These are phyloP conservation scores for Drosophila glabriapex DNA, from an alignment of 2,888 invertebrate genomes.

Conservation along the genomic window DNA sequence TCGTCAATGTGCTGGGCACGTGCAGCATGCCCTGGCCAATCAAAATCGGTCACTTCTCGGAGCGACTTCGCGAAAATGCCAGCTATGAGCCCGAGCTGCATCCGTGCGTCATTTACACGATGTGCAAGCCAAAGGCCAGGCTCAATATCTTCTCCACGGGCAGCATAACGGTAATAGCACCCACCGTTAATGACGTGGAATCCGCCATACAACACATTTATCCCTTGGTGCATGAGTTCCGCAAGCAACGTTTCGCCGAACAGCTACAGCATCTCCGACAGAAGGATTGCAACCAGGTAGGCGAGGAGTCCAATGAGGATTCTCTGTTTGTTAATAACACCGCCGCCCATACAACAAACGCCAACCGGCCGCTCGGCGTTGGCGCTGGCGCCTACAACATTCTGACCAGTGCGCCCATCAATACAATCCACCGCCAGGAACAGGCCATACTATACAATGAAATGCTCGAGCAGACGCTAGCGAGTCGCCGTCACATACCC, in stretches of 20 bases:
- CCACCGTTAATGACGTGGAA: constrained; percentile 94
- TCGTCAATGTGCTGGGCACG: constrained; percentile 99
- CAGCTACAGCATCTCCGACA: constrained; percentile 81
- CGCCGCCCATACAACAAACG: constrained; percentile 33
- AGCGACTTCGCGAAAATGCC: constrained; percentile 92
- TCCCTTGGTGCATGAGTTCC: constrained; percentile 96
- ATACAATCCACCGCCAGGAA: constrained; percentile 33
- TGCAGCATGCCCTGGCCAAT: constrained; percentile 99
- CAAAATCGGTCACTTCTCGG: constrained; percentile 96
- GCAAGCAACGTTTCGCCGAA: constrained; percentile 86
- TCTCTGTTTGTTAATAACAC: constrained; percentile 31
- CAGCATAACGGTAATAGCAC: constrained; percentile 97
- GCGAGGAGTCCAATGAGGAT: constrained; percentile 30
- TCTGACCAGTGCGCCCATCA: constrained; percentile 3
- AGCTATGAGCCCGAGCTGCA: constrained; percentile 99
- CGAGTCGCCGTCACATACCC: constrained; percentile 52
- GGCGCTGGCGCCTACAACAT: neutral
- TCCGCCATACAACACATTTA: constrained; percentile 96
- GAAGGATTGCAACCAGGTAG: constrained; percentile 66
- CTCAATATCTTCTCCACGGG: constrained; percentile 99
- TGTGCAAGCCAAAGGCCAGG: constrained; percentile 96
- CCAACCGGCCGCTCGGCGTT: neutral
- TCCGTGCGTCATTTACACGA: constrained; percentile 97
- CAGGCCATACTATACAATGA: constrained; percentile 39
- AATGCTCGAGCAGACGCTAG: constrained; percentile 34